Percentiles rank a stretch among this genome's conserved stretches.
phyloP scores from a whole-genome alignment of 2,113 vertebrate species.

The Heterochromis multidens region DNA sequence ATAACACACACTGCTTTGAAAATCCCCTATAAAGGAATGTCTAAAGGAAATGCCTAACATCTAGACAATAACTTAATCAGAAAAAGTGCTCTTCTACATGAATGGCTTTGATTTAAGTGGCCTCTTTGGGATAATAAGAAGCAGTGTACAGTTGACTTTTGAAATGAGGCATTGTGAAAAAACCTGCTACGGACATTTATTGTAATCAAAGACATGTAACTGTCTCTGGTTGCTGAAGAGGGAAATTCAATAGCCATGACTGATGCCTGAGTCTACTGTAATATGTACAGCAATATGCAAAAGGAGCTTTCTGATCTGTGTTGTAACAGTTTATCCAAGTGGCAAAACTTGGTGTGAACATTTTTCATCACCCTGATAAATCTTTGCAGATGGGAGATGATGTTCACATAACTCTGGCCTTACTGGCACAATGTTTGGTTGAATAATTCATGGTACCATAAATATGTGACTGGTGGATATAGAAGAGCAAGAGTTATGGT shows the following conservation, averaged over 20 bases:
- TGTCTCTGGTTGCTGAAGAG: neutral
- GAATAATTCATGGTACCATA: constrained; percentile 68
- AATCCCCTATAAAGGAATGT: neutral
- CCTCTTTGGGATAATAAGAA: neutral
- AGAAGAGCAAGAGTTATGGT: constrained; percentile 51
- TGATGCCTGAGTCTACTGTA: constrained; percentile 32
- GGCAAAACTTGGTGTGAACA: neutral
- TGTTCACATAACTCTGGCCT: constrained; percentile 63
- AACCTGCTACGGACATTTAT: constrained; percentile 29
- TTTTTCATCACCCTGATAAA: constrained; percentile 67
- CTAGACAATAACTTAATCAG: constrained; percentile 9
- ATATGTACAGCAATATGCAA: constrained; percentile 8
- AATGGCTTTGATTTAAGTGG: constrained; percentile 24
- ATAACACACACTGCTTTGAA: neutral
- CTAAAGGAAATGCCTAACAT: neutral
- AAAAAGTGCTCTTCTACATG: constrained; percentile 4
- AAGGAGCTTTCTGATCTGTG: neutral
- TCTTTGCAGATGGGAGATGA: constrained; percentile 57
- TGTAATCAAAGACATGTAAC: constrained; percentile 47
- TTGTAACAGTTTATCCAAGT: constrained; percentile 48
- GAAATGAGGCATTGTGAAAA: constrained; percentile 25
- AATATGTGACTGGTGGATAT: constrained; percentile 51
- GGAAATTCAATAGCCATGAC: constrained; percentile 6
- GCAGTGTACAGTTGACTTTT: constrained; percentile 4
- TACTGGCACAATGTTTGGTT: constrained; percentile 57